Base-by-base conservation (phyloP, 92 coral and sea anemone genomes). In the Zoanthus solanderi region DNA sequence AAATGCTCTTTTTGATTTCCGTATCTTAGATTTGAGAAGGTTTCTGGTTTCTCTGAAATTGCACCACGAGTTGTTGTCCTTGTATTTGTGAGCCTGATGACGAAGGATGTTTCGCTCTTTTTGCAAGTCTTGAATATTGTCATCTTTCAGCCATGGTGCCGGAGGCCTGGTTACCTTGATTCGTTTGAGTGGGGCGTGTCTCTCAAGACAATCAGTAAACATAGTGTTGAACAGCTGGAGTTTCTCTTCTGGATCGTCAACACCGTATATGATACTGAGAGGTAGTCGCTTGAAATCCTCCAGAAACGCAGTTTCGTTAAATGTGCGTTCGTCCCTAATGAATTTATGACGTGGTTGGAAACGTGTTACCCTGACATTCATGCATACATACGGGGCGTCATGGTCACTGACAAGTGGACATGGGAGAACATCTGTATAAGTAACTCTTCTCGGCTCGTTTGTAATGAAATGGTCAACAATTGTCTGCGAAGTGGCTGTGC, bases 171-270 rank as follows among this genome's bases (percentile, higher is more conserved):
- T 88, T 37, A 88, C 58, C 78, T 80, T 79, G 77, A 54, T 66
- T 30, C 87, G 82, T 45, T 73, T 72, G 58, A 72, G 69, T 13
- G 82, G 87, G 9, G 90, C 82, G 71, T 79, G 90, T 72, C 83
- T 48, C 78, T 79, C 68, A 23, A 79, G 46, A 17, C 90, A 88
- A 14, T 88, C 83, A 56, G 78, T 72, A 23, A 79, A 37, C 71
- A 79, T 50, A 9, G 32, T 69, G 75, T 48, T 88, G 50, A 73
- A 72, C 85, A 78, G 61, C 52, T 88, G 74, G 34, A 72, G 58
- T 79, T 88, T 72, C 34, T 79, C 83, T 67, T 79, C 90, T n/a
- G 82, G 90, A 69, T 80, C 90, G 52, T 88, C 87, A 5, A 56
- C 3, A 7, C 74, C 71, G 50, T 80, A 61, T 15, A 88, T 72